Percentiles rank a stretch among this genome's conserved stretches.
Conservation (phyloP, 2,113 vertebrate genomes). For the Neolamprologus ventralis region DNA sequence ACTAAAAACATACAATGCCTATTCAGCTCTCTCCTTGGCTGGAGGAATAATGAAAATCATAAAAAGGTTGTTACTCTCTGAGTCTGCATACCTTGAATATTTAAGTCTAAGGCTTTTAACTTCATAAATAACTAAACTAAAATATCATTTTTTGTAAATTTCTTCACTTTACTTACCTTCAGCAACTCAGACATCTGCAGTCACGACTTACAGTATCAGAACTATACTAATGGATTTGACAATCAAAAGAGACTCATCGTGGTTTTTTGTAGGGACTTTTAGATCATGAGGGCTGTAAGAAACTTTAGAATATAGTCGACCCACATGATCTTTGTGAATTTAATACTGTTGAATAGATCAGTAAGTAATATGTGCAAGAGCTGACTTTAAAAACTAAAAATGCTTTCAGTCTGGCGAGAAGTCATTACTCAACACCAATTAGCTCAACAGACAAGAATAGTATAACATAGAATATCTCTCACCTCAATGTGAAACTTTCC, state of each 20-base stretch:
- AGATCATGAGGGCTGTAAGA: background rate
- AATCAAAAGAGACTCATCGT: background rate
- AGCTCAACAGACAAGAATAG: background rate
- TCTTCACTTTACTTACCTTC: background rate
- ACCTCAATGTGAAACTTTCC: constrained; percentile 86
- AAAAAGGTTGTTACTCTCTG: background rate
- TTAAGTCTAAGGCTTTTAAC: background rate
- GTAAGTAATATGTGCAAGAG: background rate
- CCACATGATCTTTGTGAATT: background rate
- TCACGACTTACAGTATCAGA: background rate
- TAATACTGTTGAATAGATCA: background rate
- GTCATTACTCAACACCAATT: background rate
- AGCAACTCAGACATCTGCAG: background rate
- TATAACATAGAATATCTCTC: constrained; percentile 24
- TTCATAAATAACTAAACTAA: background rate
- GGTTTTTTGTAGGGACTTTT: background rate
- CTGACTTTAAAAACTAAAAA: background rate
- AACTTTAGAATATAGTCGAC: background rate
- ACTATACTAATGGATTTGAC: background rate
- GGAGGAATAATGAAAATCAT: background rate
- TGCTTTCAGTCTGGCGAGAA: background rate
- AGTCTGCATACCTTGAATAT: background rate
- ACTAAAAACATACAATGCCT: background rate
- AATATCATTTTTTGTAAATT: background rate
- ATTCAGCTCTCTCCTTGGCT: background rate